phyloP scores from a whole-genome alignment of 2,888 invertebrate genomes.

The Amiota minor region DNA sequence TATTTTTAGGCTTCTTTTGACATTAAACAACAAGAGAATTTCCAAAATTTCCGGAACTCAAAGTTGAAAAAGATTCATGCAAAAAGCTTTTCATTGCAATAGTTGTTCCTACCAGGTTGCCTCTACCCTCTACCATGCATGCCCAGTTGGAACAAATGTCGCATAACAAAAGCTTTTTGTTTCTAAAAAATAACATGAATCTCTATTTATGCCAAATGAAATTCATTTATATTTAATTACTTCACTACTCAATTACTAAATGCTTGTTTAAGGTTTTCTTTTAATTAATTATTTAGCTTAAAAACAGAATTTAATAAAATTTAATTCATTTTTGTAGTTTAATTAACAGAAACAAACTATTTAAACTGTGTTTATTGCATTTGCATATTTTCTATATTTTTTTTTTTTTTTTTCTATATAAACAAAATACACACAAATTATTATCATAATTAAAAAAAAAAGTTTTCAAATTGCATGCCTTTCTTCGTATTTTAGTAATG shows the following conservation, averaged over 20 bases:
- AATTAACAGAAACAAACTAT: background rate
- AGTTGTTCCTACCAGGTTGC: slow-evolving; percentile 42
- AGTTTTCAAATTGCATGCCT: slow-evolving; percentile 24
- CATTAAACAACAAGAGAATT: slow-evolving; percentile 36
- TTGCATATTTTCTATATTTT: background rate
- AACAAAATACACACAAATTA: slow-evolving; percentile 5
- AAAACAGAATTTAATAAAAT: slow-evolving; percentile 2
- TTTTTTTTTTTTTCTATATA: background rate
- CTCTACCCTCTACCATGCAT: too few relatives aligned
- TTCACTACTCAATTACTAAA: background rate
- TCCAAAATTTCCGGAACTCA: slow-evolving; percentile 39
- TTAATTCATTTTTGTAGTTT: slow-evolving; percentile 3
- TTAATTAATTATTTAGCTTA: slow-evolving; percentile 1
- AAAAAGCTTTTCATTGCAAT: slow-evolving; percentile 57
- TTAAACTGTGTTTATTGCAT: background rate
- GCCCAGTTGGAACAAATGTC: slow-evolving; percentile 27
- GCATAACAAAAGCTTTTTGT: slow-evolving; percentile 56
- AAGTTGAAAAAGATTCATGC: slow-evolving; percentile 39
- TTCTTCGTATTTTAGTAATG: slow-evolving; percentile 28
- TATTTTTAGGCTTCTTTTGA: slow-evolving; percentile 72
- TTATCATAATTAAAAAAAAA: background rate
- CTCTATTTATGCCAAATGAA: background rate
- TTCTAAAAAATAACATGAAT: slow-evolving; percentile 3
- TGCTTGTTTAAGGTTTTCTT: slow-evolving; percentile 14
- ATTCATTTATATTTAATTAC: slow-evolving; percentile 1